These are phyloP conservation scores for Parnassius smintheus DNA, from an alignment of 2,888 invertebrate genomes.

Conservation along the genomic window DNA sequence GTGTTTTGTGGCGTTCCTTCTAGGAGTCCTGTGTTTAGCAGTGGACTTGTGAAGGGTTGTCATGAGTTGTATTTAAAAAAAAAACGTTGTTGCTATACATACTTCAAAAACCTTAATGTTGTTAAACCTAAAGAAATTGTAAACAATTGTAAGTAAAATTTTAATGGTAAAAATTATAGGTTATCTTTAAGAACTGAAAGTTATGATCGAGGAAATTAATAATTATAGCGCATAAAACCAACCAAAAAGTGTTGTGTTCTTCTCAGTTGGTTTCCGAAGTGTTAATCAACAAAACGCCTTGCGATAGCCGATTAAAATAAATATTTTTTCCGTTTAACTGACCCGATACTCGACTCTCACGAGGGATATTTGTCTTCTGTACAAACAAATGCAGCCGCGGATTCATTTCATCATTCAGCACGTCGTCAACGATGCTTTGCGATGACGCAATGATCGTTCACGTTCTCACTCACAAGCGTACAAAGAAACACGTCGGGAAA, in stretches of 20 bases:
- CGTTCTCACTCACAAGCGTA: conserved; percentile 29
- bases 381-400: conserved; percentile 68
- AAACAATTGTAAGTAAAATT: conserved; percentile 7
- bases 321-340: conserved; percentile 43
- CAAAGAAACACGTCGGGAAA: conserved; percentile 57
- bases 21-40: too few relatives aligned
- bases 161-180: conserved; percentile 4
- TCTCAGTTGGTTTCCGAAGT: too few relatives aligned
- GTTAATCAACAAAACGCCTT: too few relatives aligned
- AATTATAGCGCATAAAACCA: too few relatives aligned
- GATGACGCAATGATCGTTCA: conserved; percentile 28
- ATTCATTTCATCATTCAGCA: conserved; percentile 69
- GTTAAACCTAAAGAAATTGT: too few relatives aligned
- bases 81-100: too few relatives aligned
- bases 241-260: too few relatives aligned
- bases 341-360: conserved; percentile 48
- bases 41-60: too few relatives aligned
- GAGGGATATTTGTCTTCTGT: conserved; percentile 63
- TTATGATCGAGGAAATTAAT: too few relatives aligned
- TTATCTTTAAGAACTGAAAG: background rate
- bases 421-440: conserved; percentile 45
- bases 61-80: too few relatives aligned
- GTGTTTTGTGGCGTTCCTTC: too few relatives aligned
- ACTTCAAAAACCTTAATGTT: too few relatives aligned
- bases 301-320: conserved; percentile 2